phyloP scores from a whole-genome alignment of 2,797 vertebrate genomes.

The Hafferia zeledoni region DNA sequence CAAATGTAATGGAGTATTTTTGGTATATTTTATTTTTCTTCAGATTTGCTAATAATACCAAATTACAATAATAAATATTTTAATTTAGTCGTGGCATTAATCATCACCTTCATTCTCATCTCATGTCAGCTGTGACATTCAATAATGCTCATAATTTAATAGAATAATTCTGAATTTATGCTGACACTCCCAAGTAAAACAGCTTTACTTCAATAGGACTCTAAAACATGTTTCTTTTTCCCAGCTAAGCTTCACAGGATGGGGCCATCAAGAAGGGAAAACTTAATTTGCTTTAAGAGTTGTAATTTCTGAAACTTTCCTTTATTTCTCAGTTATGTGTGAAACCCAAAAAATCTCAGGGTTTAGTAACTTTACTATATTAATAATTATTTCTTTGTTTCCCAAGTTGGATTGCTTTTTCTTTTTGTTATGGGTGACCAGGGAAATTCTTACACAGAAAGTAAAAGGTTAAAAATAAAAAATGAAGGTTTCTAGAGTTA shows the following conservation, averaged over 20 bases:
- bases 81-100: conserved; percentile 58
- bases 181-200: neutral
- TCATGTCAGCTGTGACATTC: conserved; percentile 56
- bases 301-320: neutral
- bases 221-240: neutral
- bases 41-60: conserved; percentile 43
- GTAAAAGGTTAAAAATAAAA: neutral
- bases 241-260: neutral
- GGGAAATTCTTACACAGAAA: neutral
- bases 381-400: neutral
- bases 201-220: neutral
- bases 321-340: neutral
- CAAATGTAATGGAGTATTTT: conserved; percentile 16
- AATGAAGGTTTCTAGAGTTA: neutral
- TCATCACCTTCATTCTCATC: conserved; percentile 52
- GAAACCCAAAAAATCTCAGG: neutral
- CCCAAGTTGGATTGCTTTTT: neutral
- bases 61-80: conserved; percentile 61
- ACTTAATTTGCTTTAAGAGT: neutral
- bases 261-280: neutral
- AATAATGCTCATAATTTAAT: conserved; percentile 27
- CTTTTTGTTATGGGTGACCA: too few relatives aligned
- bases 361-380: neutral
- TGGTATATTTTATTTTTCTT: conserved; percentile 27
- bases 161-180: neutral